A percentile compares a stretch with the other conserved stretches of the same genome.
Evolutionary conservation across 2,113 vertebrate genomes (phyloP).

Genomic region (Coptodon bakossiorum): DNA sequence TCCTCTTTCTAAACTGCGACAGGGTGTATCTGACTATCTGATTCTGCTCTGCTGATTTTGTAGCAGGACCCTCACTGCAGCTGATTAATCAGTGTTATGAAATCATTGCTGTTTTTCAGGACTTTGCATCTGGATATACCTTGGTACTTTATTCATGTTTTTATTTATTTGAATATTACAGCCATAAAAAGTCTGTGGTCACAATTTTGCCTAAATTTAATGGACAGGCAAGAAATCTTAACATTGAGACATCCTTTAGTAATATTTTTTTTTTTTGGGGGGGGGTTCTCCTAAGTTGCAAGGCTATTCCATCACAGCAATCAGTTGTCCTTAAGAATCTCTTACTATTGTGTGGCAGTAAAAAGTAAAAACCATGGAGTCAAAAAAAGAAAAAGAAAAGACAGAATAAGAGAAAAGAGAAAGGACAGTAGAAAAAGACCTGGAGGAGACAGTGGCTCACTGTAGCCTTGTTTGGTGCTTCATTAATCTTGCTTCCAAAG

Average conservation of each 20-base stretch:
- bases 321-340: background rate
- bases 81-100: background rate
- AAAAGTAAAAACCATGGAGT: background rate
- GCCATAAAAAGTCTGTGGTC: background rate
- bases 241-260: background rate
- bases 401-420: background rate
- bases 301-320: background rate
- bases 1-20: background rate
- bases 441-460: background rate
- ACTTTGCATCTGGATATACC: background rate
- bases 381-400: background rate
- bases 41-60: background rate
- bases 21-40: background rate
- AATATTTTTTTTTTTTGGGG: too few relatives aligned
- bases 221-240: background rate
- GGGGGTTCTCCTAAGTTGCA: background rate
- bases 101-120: background rate
- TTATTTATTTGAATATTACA: background rate
- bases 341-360: background rate
- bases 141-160: background rate
- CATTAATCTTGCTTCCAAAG: constrained; percentile 29
- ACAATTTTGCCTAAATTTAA: background rate
- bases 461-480: constrained; percentile 33
- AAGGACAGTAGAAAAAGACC: background rate
- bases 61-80: background rate